Base-by-base conservation (phyloP, 2,888 invertebrate species). In the Drosophila histrio region DNA sequence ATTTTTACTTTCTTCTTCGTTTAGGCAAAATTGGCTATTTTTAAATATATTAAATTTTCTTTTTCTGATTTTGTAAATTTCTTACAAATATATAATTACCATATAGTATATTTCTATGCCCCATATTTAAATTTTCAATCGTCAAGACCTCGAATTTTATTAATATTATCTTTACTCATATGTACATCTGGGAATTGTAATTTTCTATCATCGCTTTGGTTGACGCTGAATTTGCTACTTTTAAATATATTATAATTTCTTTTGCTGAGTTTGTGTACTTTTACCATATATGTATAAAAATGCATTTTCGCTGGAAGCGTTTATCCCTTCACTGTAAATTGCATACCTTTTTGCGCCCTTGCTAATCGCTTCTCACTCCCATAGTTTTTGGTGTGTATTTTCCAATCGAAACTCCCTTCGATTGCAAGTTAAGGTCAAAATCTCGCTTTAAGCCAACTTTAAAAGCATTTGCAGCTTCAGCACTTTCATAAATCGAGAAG, bases 401-500 rank as follows among this genome's bases (percentile, higher is more conserved):
- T 26, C 9, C 13, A 8, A 38, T 28, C 8, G 28, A 13, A 36
- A n/a, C 26, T 8, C 30, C 13, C 4, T 32, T n/a, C 19, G 17
- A 19, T 34, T 26, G 19, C 34, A 46, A 17, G 11, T 53, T 53
- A 32, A 39, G 46, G 30, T 24, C 8, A 13, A 46, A 61, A 63
- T 32, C 44, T 11, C 8, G 7, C 58, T 58, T 57, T 32, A 58
- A 63, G 58, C 50, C 63, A 63, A 52, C 44, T 63, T 58, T 58
- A 63, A 61, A 58, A 24, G 63, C 58, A 63, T 50, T 57, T 58
- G 30, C 62, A 58, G 62, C 30, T 44, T 50, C 39, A 17, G 49
- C 44, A 58, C 30, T 46, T 58, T 50, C 59, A 59, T 46, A 59
- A 58, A 63, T 44, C 43, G 43, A 52, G n/a, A 13, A 26, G 30